Percentiles rank a stretch among this genome's conserved stretches.
Evolutionary conservation across 2,888 invertebrate genomes (phyloP).

Genomic region (Nipponacmea schrenckii): DNA sequence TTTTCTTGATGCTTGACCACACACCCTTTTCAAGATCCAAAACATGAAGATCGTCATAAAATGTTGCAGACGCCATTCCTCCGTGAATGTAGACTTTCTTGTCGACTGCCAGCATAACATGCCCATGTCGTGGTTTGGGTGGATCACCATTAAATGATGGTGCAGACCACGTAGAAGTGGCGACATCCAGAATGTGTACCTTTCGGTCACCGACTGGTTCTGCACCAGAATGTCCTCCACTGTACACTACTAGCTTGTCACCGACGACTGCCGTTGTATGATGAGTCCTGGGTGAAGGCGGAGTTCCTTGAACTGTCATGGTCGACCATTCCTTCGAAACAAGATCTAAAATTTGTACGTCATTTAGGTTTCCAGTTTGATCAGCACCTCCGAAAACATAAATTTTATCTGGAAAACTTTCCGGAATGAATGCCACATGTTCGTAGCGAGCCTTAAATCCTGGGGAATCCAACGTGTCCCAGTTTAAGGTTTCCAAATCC

Average conservation of each 20-base stretch:
- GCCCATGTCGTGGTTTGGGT: slow-evolving; percentile 66
- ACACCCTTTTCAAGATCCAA: slow-evolving; percentile 57
- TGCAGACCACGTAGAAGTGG: slow-evolving; percentile 54
- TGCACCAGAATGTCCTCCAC: slow-evolving; percentile 63
- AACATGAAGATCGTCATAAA: slow-evolving; percentile 65
- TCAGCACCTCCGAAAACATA: slow-evolving; percentile 67
- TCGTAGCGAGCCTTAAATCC: slow-evolving; percentile 65
- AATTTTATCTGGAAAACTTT: slow-evolving; percentile 50
- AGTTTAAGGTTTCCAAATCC: slow-evolving; percentile 59
- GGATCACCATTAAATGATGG: slow-evolving; percentile 55
- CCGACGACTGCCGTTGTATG: slow-evolving; percentile 51
- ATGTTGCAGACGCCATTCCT: slow-evolving; percentile 63
- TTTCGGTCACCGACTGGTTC: slow-evolving; percentile 64
- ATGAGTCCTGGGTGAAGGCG: slow-evolving; percentile 63
- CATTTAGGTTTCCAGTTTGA: slow-evolving; percentile 62
- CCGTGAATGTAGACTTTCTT: slow-evolving; percentile 64
- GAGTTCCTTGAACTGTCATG: slow-evolving; percentile 41
- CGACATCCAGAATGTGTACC: slow-evolving; percentile 59
- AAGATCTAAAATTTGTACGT: slow-evolving; percentile 61
- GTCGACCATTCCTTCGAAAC: slow-evolving; percentile 52
- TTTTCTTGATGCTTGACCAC: slow-evolving; percentile 58
- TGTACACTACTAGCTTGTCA: slow-evolving; percentile 61
- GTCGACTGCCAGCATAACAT: slow-evolving; percentile 59
- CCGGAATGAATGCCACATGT: slow-evolving; percentile 60
- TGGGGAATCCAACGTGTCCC: slow-evolving; percentile 60